Evolutionary conservation across 2,113 vertebrate genomes (phyloP).

Genomic region (Grallaria varia): DNA sequence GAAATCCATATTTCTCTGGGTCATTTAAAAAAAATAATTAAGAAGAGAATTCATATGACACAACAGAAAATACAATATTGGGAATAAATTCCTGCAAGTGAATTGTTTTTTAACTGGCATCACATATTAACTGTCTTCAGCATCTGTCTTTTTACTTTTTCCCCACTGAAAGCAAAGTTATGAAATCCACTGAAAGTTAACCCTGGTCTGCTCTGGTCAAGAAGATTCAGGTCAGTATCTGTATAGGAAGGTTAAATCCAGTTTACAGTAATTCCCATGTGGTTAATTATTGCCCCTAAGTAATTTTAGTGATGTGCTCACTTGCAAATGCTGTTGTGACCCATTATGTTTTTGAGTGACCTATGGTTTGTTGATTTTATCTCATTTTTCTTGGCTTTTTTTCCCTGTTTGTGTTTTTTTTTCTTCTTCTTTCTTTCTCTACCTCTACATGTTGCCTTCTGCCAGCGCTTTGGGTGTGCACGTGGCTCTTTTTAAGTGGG

Average conservation of each 20-base stretch:
- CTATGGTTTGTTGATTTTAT: background rate
- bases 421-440: background rate
- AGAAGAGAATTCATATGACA: background rate
- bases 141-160: background rate
- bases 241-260: background rate
- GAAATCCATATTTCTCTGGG: background rate
- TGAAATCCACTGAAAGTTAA: background rate
- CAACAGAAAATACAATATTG: background rate
- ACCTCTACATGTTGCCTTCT: background rate
- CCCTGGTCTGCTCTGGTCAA: background rate
- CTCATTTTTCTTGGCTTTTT: background rate
- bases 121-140: background rate
- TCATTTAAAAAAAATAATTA: background rate
- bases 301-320: background rate
- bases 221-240: background rate
- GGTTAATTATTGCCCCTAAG: background rate
- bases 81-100: background rate
- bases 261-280: background rate
- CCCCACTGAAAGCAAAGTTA: background rate
- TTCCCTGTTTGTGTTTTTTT: too few relatives aligned
- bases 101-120: background rate
- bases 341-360: background rate
- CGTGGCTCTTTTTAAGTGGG: background rate
- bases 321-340: background rate
- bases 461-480: rapidly evolving